A percentile compares a stretch with the other conserved stretches of the same genome.
Conservation (phyloP, 2,888 invertebrate genomes). For the Oxycera nigricornis region DNA sequence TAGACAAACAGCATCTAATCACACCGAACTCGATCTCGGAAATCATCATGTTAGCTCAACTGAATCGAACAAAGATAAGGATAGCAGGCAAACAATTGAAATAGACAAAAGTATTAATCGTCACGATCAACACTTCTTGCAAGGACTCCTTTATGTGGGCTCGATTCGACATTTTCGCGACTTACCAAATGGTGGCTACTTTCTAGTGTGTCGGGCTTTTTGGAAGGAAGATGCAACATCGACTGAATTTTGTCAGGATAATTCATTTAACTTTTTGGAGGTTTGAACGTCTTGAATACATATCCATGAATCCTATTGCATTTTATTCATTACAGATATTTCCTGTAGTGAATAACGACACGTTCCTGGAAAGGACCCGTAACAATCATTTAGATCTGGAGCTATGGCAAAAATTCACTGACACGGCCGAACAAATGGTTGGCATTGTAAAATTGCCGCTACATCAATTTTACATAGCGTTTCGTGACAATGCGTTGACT, state of each 20-base stretch:
- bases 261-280: slow-evolving; percentile 56
- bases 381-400: slow-evolving; percentile 67
- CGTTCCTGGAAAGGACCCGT: slow-evolving; percentile 65
- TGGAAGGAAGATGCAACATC: slow-evolving; percentile 55
- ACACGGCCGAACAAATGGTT: slow-evolving; percentile 59
- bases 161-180: slow-evolving; percentile 51
- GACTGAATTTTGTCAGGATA: slow-evolving; percentile 47
- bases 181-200: slow-evolving; percentile 49
- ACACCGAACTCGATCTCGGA: not conserved
- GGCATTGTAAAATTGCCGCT: slow-evolving; percentile 66
- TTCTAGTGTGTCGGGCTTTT: slow-evolving; percentile 56
- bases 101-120: slow-evolving; percentile 2
- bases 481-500: slow-evolving; percentile 65
- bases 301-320: not conserved
- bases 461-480: slow-evolving; percentile 69
- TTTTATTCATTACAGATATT: slow-evolving; percentile 59
- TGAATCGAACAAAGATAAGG: not conserved
- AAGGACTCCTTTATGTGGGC: slow-evolving; percentile 57
- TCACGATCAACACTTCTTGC: slow-evolving; percentile 52
- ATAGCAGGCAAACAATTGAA: not conserved
- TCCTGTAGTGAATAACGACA: slow-evolving; percentile 65
- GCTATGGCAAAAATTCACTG: slow-evolving; percentile 62
- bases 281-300: slow-evolving; percentile 47
- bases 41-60: slow-evolving; percentile 17
- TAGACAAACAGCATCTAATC: not conserved